Evolutionary conservation across 2,797 vertebrate species (phyloP).

Genomic region (Perodicticus potto): DNA sequence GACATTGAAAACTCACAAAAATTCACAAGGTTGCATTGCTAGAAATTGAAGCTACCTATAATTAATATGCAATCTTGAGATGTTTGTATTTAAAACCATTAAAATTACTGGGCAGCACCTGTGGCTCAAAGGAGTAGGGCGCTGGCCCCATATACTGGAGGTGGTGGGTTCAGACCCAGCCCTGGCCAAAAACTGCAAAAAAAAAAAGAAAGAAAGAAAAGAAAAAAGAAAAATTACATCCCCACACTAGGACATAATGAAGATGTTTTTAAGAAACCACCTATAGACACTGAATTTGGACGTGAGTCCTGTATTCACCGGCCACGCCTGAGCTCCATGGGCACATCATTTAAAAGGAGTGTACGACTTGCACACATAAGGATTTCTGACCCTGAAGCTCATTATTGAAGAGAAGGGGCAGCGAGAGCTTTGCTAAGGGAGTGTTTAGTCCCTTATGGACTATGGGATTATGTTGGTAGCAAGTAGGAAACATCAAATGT

Average conservation of each 20-base stretch:
- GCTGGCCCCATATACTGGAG: too few species aligned
- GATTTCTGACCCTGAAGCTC: conserved; percentile 1
- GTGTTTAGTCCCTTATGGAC: conserved; percentile 5
- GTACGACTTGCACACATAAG: neutral
- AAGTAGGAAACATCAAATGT: neutral
- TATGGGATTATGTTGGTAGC: neutral
- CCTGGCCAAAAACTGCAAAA: too few species aligned
- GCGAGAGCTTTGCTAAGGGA: neutral
- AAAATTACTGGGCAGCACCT: neutral
- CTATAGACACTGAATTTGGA: neutral
- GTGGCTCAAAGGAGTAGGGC: too few species aligned
- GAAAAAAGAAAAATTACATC: neutral
- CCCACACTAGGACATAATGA: neutral
- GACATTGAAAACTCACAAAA: neutral
- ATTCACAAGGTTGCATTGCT: neutral
- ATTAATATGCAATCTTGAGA: neutral
- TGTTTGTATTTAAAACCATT: conserved; percentile 54
- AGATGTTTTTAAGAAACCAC: conserved; percentile 1
- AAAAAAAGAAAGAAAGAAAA: too few species aligned
- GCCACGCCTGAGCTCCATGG: neutral
- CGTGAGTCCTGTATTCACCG: neutral
- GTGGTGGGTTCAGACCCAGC: too few species aligned
- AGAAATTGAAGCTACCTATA: neutral
- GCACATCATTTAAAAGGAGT: neutral
- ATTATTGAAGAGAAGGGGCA: neutral